Conservation (phyloP, 1,140 invertebrate genomes). For the Procambarus virginalis region DNA sequence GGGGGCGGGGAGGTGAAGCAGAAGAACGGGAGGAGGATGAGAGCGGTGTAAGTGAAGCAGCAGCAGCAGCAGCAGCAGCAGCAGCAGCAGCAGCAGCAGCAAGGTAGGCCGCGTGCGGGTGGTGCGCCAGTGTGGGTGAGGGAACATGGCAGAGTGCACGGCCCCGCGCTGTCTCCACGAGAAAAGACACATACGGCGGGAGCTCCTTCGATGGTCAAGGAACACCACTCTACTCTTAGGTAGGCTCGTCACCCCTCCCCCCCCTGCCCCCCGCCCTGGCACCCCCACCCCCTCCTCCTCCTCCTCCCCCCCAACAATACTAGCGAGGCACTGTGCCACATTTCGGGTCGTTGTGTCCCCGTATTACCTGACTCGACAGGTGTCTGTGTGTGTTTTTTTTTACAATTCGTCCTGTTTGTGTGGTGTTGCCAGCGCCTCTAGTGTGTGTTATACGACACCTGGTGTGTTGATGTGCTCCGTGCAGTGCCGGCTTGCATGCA, state of each 20-base stretch:
- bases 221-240: conserved; percentile 61
- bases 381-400: neutral
- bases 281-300: neutral
- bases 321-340: neutral
- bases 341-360: neutral
- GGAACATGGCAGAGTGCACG: conserved; percentile 59
- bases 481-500: neutral
- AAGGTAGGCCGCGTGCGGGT: neutral
- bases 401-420: neutral
- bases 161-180: conserved; percentile 59
- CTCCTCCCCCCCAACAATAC: neutral
- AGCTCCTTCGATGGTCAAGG: conserved; percentile 60
- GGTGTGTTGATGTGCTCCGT: neutral
- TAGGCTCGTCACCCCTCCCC: conserved; percentile 13
- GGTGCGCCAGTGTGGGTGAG: conserved; percentile 28
- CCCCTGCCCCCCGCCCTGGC: neutral
- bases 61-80: neutral
- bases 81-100: neutral
- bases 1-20: neutral
- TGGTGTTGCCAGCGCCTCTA: neutral
- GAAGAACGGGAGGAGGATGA: neutral
- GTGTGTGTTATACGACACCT: neutral
- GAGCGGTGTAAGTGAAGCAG: neutral
- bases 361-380: neutral
- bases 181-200: conserved; percentile 56